phyloP scores from a whole-genome alignment of 1,140 invertebrate species.

The Nephila pilipes region DNA sequence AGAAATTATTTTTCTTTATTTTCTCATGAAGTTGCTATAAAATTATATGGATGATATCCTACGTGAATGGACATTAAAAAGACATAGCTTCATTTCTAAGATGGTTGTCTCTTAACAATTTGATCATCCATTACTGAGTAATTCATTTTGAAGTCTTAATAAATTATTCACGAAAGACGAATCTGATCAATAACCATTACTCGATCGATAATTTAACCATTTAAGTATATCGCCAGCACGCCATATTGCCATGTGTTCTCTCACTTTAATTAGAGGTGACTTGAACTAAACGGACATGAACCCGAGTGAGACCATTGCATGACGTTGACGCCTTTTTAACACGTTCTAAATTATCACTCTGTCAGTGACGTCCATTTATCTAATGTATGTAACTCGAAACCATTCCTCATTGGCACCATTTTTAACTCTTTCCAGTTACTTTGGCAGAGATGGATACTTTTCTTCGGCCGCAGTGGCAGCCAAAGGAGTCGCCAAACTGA shows the following conservation, averaged over 20 bases:
- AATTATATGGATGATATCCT: no score
- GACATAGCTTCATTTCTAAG: no score
- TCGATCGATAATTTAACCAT: no score
- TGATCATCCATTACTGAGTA: no score
- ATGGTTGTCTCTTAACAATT: no score
- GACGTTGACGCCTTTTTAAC: slow-evolving; percentile 8
- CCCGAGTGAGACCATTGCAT: neutral
- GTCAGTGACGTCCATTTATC: slow-evolving; percentile 21
- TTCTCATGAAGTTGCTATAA: no score
- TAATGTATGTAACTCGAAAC: neutral
- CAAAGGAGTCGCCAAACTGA: slow-evolving; percentile 32
- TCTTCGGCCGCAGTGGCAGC: neutral
- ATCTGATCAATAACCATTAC: no score
- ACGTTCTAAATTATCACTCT: slow-evolving; percentile 1
- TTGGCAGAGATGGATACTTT: slow-evolving; percentile 30
- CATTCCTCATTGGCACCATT: neutral
- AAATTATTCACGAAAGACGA: no score
- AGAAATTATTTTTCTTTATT: no score
- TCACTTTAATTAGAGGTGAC: slow-evolving; percentile 3
- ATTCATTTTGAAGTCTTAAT: no score
- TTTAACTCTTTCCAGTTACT: neutral
- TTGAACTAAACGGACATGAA: neutral
- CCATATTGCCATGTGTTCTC: neutral
- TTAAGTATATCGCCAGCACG: no score
- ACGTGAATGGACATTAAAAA: no score